Percentiles rank a stretch among this genome's conserved stretches.
phyloP scores from a whole-genome alignment of 2,113 vertebrate species.

The Guaruba guarouba region DNA sequence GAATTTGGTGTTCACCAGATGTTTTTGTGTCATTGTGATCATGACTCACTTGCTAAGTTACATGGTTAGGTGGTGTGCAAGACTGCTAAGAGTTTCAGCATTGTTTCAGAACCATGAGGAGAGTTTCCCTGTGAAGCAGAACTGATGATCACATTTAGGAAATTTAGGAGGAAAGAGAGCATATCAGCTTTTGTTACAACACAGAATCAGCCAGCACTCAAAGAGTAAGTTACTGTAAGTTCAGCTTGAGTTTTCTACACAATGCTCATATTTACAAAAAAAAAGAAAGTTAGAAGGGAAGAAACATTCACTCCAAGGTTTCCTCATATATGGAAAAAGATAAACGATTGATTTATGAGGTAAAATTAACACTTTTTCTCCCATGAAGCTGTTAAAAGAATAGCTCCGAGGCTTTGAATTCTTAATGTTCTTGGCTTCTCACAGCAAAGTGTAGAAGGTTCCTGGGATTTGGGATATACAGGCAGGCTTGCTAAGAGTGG shows the following conservation, averaged over 20 bases:
- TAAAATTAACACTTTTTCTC: background rate
- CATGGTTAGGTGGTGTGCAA: background rate
- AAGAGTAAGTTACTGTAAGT: conserved; percentile 3
- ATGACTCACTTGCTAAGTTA: background rate
- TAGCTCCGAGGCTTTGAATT: background rate
- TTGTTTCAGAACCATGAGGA: background rate
- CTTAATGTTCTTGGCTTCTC: background rate
- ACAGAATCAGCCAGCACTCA: background rate
- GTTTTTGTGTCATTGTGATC: background rate
- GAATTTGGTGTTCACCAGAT: background rate
- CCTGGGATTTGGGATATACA: background rate
- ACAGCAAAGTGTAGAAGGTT: background rate
- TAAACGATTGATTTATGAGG: background rate
- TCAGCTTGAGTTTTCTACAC: background rate
- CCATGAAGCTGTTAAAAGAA: background rate
- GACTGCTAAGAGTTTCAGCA: background rate
- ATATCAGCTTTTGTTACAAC: conserved; percentile 35
- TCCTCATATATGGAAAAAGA: background rate
- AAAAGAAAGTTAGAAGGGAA: background rate
- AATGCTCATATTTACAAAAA: background rate
- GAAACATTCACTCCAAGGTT: background rate
- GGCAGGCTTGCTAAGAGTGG: background rate
- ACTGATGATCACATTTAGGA: background rate
- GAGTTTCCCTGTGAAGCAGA: conserved; percentile 24
- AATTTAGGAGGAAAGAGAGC: background rate